phyloP scores from a whole-genome alignment of 64 coral and sea anemone genomes.

The Trachythela sp. region DNA sequence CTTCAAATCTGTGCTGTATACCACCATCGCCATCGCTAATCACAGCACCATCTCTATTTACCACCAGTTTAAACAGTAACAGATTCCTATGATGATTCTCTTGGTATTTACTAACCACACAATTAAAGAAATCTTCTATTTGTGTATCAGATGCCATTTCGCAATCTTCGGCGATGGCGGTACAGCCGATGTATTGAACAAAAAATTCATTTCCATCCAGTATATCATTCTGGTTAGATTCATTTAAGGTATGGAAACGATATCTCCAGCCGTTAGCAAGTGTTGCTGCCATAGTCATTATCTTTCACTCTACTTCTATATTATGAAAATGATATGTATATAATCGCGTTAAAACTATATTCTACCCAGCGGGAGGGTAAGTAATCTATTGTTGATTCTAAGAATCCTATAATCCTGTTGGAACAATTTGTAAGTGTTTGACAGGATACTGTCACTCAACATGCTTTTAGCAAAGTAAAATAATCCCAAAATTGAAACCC shows the following conservation, averaged over 20 bases:
- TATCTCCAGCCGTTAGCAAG: background rate
- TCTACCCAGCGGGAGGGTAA: no score
- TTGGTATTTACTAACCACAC: background rate
- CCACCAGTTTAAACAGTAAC: background rate
- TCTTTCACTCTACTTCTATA: no score
- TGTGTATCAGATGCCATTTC: background rate
- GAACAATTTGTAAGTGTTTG: no score
- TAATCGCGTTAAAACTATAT: no score
- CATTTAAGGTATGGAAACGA: background rate
- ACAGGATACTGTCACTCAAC: no score
- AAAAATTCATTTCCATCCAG: background rate
- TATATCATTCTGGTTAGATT: background rate
- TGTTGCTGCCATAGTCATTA: background rate
- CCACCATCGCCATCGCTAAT: background rate
- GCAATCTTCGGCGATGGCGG: background rate
- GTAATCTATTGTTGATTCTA: no score
- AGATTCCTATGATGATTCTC: background rate
- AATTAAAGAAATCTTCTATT: background rate
- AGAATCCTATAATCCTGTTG: no score
- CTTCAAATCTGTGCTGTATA: background rate
- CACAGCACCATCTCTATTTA: background rate
- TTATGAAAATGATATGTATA: no score
- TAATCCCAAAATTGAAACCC: no score
- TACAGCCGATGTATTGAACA: background rate
- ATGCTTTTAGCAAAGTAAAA: no score